Evolutionary conservation across 2,113 vertebrate species (phyloP).

Genomic region (Sardina pilchardus): DNA sequence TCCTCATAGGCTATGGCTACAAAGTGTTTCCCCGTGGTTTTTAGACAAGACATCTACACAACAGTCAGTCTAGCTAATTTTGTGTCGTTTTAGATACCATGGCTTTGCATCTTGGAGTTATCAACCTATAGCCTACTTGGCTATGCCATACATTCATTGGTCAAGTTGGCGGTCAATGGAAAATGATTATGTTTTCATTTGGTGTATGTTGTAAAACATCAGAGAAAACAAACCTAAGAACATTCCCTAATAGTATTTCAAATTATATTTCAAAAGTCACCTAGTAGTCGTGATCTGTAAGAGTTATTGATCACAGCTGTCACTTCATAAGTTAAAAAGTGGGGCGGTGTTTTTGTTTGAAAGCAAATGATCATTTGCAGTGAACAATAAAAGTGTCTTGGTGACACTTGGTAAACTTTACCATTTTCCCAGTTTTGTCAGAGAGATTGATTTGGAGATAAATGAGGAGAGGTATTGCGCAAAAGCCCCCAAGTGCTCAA

Average conservation of each 20-base stretch:
- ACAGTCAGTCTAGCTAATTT: background rate
- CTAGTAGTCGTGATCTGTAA: too few species aligned
- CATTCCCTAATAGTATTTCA: background rate
- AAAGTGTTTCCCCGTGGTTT: background rate
- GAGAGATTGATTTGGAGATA: background rate
- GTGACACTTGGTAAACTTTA: background rate
- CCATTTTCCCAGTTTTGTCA: slow-evolving; percentile 50
- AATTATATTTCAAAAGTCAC: background rate
- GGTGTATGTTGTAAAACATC: background rate
- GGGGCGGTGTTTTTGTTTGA: background rate
- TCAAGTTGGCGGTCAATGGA: too few species aligned
- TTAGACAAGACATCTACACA: background rate
- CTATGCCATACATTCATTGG: too few species aligned
- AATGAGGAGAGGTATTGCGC: background rate
- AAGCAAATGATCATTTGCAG: background rate
- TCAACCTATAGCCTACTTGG: too few species aligned
- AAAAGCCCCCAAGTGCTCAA: background rate
- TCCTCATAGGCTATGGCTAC: background rate
- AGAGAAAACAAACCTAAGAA: background rate
- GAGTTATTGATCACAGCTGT: too few species aligned
- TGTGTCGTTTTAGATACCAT: too few species aligned
- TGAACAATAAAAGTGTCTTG: background rate
- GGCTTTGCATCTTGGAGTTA: too few species aligned
- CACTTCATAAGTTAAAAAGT: too few species aligned
- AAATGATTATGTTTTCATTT: background rate